Conservation (phyloP, 2,797 vertebrate species). For the Urosaurus nigricauda region DNA sequence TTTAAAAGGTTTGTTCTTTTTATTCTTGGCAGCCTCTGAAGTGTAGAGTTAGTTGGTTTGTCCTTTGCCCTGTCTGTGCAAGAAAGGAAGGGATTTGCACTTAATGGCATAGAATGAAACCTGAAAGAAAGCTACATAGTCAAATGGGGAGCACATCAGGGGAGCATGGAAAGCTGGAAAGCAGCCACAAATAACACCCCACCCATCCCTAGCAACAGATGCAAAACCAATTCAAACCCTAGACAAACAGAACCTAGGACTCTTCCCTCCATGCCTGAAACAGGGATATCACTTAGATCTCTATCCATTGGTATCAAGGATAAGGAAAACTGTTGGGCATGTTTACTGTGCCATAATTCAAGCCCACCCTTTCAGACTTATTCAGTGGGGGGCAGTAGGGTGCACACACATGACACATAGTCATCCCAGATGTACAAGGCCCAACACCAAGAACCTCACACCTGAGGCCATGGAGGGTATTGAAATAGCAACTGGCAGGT, state of each 20-base stretch:
- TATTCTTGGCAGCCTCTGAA: not conserved
- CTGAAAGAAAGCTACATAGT: no score
- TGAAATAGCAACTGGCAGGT: conserved; percentile 4
- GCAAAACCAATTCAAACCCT: not conserved
- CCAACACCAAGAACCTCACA: not conserved
- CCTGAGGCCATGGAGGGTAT: not conserved
- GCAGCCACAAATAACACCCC: not conserved
- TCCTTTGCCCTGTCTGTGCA: not conserved
- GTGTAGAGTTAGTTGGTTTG: not conserved
- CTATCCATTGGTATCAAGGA: not conserved
- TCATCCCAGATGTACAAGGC: not conserved
- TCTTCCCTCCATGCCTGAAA: not conserved
- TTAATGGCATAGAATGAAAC: not conserved
- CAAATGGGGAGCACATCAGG: not conserved
- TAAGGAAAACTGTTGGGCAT: not conserved
- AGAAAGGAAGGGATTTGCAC: not conserved
- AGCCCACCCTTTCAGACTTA: not conserved
- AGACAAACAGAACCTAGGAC: not conserved
- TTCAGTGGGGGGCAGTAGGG: not conserved
- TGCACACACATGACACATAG: not conserved
- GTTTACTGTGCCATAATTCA: not conserved
- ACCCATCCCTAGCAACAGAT: not conserved
- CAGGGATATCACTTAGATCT: not conserved
- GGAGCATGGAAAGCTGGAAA: not conserved
- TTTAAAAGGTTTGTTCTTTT: no score